Evolutionary conservation across 2,113 vertebrate genomes (phyloP), one percentile per base, ranked within the genome.

Genomic region (Chloropsis cyanopogon): DNA sequence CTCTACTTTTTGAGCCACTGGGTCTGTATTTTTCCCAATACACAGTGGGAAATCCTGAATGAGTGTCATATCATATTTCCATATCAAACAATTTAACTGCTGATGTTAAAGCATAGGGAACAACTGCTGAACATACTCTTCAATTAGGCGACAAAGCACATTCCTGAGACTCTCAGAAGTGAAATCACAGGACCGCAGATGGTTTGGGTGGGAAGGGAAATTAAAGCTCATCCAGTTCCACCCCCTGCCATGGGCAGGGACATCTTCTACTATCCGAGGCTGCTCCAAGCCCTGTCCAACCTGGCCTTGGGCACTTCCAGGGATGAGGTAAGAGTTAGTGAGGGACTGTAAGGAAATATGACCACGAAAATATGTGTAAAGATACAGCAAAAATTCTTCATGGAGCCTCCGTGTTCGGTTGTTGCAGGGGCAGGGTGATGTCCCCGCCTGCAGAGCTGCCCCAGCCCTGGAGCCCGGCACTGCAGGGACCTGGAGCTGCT

Each of bases 361-460:
- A 28, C 15, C 20, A 29, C 0, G 0, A n/a, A 72, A 89, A 39
- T 7, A 1, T 0, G 21, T 1, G 18, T 2, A 21, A 33, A 11
- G 19, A 10, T 12, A 18, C 23, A 33, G 9, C 3, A 68, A 54
- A 72, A 59, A 3, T 17, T 29, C 12, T 19, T 14, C 5, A 3
- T 1, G 25, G 21, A n/a, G 39, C 6, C 8, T 26, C 10, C 0
- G 5, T 8, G 6, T 1, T 3, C 1, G 1, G 26, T 2, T 5
- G 3, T 4, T 0, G 2, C 39, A 16, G 69, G 52, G 8, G 37
- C 52, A 49, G n/a, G 39, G 1, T 2, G 16, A 23, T 2, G 33
- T 4, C 14, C 21, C 5, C 28, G 29, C 29, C 28, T 29, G n/a
- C 28, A 50, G 44, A 49, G 33, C 63, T 22, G 37, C n/a, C 14